phyloP scores from a whole-genome alignment of 2,797 vertebrate genomes.

The Dermochelys coriacea region DNA sequence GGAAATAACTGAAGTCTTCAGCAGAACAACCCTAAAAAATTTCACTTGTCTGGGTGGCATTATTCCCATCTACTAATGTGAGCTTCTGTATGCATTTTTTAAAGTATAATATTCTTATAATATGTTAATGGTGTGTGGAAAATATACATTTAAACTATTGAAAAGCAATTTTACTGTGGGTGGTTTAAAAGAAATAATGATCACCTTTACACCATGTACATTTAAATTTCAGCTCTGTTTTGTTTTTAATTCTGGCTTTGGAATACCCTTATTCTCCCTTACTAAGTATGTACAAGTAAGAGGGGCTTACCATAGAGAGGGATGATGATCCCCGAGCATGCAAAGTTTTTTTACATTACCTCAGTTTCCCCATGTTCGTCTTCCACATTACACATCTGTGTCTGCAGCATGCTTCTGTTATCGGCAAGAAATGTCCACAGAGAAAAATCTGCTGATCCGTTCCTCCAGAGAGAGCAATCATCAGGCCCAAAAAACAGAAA shows the following conservation, averaged over 20 bases:
- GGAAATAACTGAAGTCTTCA: not conserved
- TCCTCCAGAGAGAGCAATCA: not conserved
- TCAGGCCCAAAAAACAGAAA: slow-evolving; percentile 10
- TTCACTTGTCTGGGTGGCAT: not conserved
- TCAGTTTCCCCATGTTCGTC: not conserved
- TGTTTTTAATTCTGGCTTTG: not conserved
- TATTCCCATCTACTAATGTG: not conserved
- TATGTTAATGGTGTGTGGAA: not conserved
- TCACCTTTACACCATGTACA: not conserved
- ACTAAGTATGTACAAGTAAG: not conserved
- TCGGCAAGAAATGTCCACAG: slow-evolving; percentile 2
- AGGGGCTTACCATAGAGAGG: not conserved
- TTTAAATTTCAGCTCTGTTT: not conserved
- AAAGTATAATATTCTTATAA: not conserved
- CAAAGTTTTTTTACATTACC: not conserved
- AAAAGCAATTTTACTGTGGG: not conserved
- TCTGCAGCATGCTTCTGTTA: slow-evolving; percentile 18
- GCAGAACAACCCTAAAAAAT: not conserved
- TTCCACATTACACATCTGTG: not conserved
- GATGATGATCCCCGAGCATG: not conserved
- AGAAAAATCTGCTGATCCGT: not conserved
- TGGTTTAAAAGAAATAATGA: not conserved
- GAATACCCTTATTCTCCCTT: not conserved
- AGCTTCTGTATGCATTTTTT: not conserved
- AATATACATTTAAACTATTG: not conserved